Percentiles rank a stretch among this genome's conserved stretches.
Evolutionary conservation across 2,113 vertebrate genomes (phyloP).

Genomic region (Grus americana): DNA sequence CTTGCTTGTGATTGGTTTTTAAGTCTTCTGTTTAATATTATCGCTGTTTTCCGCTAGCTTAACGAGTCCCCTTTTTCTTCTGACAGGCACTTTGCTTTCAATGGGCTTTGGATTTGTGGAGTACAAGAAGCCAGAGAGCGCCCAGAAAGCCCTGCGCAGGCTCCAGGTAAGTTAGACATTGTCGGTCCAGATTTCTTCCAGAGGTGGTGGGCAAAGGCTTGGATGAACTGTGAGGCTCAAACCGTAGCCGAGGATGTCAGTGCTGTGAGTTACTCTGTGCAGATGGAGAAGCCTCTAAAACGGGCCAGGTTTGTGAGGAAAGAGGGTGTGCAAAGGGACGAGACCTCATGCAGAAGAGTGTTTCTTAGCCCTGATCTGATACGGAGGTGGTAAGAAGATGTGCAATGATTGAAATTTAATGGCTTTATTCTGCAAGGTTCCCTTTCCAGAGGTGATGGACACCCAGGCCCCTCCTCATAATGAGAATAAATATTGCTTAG

Average conservation of each 20-base stretch:
- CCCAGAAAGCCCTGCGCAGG: constrained; percentile 89
- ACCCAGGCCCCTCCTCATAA: no score
- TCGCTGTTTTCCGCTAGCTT: background rate
- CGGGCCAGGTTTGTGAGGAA: background rate
- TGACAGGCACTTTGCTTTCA: constrained; percentile 83
- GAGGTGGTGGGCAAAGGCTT: fast-evolving
- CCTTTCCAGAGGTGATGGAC: background rate
- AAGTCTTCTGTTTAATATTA: fast-evolving
- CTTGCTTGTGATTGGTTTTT: background rate
- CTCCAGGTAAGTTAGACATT: constrained; percentile 80
- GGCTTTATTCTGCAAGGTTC: background rate
- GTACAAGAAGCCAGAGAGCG: constrained; percentile 85
- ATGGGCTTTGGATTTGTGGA: constrained; percentile 98
- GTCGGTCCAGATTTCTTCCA: fast-evolving
- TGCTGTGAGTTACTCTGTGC: fast-evolving
- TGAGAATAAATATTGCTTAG: background rate
- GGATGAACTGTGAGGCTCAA: fast-evolving
- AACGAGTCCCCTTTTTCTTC: background rate
- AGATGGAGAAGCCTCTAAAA: background rate
- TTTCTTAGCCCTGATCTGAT: no score
- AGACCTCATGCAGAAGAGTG: fast-evolving
- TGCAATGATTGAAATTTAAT: background rate
- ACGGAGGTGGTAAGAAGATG: background rate
- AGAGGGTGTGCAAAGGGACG: background rate
- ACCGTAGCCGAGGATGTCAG: background rate